Conservation (phyloP, 2,888 invertebrate genomes). For the Conops quadrifasciatus region DNA sequence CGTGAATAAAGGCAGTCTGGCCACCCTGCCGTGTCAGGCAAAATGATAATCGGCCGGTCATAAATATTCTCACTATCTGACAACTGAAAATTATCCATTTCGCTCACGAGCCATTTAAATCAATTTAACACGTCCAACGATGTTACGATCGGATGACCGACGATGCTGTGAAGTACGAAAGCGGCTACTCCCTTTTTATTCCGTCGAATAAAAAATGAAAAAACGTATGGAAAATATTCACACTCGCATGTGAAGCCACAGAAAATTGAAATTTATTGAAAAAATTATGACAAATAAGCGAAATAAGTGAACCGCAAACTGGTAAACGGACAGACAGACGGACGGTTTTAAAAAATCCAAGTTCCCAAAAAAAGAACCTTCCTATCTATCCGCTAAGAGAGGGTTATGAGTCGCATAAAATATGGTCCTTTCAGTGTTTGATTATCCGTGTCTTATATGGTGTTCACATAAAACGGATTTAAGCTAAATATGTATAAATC, state of each 20-base stretch:
- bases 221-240: not conserved
- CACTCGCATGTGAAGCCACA: conserved; percentile 6
- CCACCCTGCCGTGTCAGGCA: conserved; percentile 31
- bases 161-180: conserved; percentile 30
- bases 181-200: not conserved
- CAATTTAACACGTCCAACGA: conserved; percentile 64
- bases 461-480: no score
- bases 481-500: not conserved
- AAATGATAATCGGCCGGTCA: conserved; percentile 57
- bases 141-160: conserved; percentile 27
- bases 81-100: conserved; percentile 66
- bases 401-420: not conserved
- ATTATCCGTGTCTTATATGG: not conserved
- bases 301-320: conserved; percentile 55
- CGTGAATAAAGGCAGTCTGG: not conserved
- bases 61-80: conserved; percentile 62
- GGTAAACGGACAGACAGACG: not conserved
- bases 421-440: not conserved
- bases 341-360: not conserved
- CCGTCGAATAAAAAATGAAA: not conserved
- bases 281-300: conserved; percentile 59
- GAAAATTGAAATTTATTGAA: conserved; percentile 60
- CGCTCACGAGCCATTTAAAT: conserved; percentile 66
- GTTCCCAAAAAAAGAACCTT: not conserved
- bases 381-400: not conserved